Evolutionary conservation across 1,140 invertebrate genomes (phyloP).

Genomic region (Bombus breviceps): DNA sequence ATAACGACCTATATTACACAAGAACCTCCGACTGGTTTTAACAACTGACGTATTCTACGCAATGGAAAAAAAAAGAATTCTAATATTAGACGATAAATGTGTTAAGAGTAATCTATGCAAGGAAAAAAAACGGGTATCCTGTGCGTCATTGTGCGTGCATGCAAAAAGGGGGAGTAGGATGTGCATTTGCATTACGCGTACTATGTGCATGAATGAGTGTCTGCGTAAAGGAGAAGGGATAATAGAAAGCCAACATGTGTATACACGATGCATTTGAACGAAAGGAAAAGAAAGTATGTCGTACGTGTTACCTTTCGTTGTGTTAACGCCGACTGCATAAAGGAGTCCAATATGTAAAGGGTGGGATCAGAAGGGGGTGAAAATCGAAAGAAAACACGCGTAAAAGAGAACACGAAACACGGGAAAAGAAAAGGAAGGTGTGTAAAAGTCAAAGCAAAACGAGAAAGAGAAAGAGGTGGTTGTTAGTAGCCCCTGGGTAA

Average conservation of each 20-base stretch:
- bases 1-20: background rate
- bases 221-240: background rate
- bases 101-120: background rate
- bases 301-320: background rate
- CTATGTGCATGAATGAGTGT: conserved; percentile 5
- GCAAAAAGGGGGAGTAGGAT: no score
- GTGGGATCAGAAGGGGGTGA: background rate
- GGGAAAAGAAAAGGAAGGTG: background rate
- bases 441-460: conserved; percentile 8
- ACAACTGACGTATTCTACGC: background rate
- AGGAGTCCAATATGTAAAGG: background rate
- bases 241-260: background rate
- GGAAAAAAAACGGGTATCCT: background rate
- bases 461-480: conserved; percentile 12
- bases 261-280: background rate
- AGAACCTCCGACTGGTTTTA: background rate
- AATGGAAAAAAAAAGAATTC: background rate
- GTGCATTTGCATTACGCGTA: background rate
- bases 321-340: background rate
- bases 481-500: conserved; percentile 61
- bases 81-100: background rate
- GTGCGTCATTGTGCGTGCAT: background rate
- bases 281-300: conserved; percentile 12
- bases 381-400: background rate
- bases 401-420: background rate